These are phyloP conservation scores for Potorous gilbertii DNA, from an alignment of 2,797 vertebrate genomes.

Conservation along the genomic window DNA sequence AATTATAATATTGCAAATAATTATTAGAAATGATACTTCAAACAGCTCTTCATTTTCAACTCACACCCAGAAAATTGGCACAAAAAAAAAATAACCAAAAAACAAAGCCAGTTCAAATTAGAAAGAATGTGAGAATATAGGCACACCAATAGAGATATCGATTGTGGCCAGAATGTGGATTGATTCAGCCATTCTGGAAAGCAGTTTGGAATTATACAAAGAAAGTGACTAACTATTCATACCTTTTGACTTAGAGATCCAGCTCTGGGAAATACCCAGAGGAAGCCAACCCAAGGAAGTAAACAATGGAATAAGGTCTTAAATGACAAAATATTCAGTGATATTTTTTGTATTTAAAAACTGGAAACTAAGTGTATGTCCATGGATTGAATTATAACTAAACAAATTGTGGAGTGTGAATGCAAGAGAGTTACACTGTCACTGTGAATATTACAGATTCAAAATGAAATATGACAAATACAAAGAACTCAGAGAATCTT, in stretches of 20 bases:
- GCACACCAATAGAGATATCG: no score
- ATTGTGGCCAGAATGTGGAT: no score
- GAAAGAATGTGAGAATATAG: no score
- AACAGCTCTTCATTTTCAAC: no score
- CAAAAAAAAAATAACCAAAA: no score
- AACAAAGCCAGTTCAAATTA: no score
- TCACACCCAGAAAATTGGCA: no score
- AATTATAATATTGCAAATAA: no score
- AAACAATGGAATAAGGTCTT: neutral
- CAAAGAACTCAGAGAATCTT: neutral
- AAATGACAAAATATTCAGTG: neutral
- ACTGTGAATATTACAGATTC: neutral
- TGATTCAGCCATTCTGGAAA: no score
- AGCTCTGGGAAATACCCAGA: neutral
- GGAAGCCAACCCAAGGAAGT: neutral
- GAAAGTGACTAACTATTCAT: neutral
- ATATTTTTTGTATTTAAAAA: neutral
- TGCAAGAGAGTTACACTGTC: neutral
- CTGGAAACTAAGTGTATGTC: neutral
- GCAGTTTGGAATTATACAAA: neutral
- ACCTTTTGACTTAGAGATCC: neutral
- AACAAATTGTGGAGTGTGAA: neutral
- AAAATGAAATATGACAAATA: neutral
- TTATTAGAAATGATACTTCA: no score
- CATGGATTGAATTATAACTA: neutral